phyloP scores from a whole-genome alignment of 1,140 invertebrate species.

The Pachypsylla venusta region DNA sequence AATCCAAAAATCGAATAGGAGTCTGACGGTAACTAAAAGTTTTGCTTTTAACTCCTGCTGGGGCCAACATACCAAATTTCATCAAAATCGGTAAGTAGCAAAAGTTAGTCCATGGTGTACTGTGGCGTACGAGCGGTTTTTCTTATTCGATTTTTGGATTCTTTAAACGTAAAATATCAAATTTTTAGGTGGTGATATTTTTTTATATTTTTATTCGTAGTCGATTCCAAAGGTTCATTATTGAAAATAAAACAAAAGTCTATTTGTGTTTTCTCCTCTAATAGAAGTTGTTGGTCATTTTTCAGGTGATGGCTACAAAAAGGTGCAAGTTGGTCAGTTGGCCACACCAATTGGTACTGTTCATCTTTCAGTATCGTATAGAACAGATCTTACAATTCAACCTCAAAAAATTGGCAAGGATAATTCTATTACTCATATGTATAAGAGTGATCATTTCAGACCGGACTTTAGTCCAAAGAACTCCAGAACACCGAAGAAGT shows the following conservation, averaged over 20 bases:
- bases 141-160: too few relatives aligned
- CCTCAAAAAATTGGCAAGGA: slow-evolving; percentile 56
- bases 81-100: too few relatives aligned
- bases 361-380: slow-evolving; percentile 59
- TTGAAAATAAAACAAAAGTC: slow-evolving; percentile 4
- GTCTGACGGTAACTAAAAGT: too few relatives aligned
- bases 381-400: slow-evolving; percentile 77
- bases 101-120: too few relatives aligned
- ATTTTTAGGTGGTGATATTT: too few relatives aligned
- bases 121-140: too few relatives aligned
- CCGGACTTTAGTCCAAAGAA: slow-evolving; percentile 50
- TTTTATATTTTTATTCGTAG: too few relatives aligned
- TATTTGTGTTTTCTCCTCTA: neutral
- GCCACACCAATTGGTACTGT: slow-evolving; percentile 68
- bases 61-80: too few relatives aligned
- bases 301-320: slow-evolving; percentile 51
- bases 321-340: slow-evolving; percentile 61
- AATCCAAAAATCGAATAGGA: too few relatives aligned
- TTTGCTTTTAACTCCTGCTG: too few relatives aligned
- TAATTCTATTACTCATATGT: slow-evolving; percentile 53
- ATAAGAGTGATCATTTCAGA: slow-evolving; percentile 83
- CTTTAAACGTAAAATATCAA: too few relatives aligned
- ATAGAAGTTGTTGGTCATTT: slow-evolving; percentile 22
- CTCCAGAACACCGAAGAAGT: neutral
- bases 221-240: too few relatives aligned